Conservation (phyloP, 2,888 invertebrate genomes). For the Antheraea assamensis region DNA sequence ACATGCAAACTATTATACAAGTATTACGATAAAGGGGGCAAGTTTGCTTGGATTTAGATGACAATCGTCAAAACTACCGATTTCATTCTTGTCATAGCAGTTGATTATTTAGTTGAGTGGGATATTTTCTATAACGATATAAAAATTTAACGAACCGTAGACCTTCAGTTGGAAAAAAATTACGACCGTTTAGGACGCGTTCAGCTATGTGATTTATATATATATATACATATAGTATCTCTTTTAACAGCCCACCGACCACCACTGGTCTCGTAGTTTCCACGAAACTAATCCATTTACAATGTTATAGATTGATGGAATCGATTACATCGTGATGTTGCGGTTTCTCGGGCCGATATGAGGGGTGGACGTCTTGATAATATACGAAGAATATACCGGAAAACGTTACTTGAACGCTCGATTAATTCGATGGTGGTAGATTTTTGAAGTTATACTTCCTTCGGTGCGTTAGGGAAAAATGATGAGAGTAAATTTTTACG, state of each 20-base stretch:
- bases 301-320: constrained; percentile 25
- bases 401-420: constrained; percentile 21
- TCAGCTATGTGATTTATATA: background rate
- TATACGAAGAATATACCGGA: constrained; percentile 22
- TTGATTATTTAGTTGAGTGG: too few relatives aligned
- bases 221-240: background rate
- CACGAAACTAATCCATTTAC: constrained; percentile 35
- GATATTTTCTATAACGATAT: too few relatives aligned
- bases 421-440: constrained; percentile 5
- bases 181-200: background rate
- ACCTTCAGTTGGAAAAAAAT: background rate
- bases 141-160: background rate
- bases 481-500: too few relatives aligned
- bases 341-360: constrained; percentile 23
- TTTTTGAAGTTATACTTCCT: too few relatives aligned
- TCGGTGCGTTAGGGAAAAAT: background rate
- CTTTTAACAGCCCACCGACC: background rate
- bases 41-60: too few relatives aligned
- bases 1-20: too few relatives aligned
- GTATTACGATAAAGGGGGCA: too few relatives aligned
- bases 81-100: too few relatives aligned
- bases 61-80: too few relatives aligned
- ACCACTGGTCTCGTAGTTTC: constrained; percentile 17
- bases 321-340: constrained; percentile 31
- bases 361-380: constrained; percentile 18